Percentiles rank a stretch among this genome's conserved stretches.
Conservation (phyloP, 2,113 vertebrate genomes). For the Crocuta crocuta region DNA sequence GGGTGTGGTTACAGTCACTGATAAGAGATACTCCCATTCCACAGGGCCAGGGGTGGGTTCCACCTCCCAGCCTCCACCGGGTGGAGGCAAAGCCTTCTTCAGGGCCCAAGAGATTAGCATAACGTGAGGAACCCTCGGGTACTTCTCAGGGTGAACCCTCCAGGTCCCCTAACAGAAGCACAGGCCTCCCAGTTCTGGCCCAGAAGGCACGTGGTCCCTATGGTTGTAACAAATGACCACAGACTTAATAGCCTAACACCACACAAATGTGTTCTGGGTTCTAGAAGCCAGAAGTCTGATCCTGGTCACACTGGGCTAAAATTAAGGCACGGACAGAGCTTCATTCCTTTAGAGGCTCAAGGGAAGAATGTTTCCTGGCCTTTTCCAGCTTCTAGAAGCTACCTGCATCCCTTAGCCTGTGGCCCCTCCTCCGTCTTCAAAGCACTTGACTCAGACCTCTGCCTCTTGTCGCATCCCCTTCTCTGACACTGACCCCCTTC, state of each 20-base stretch:
- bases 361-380: not conserved
- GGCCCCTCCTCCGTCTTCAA: not conserved
- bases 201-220: not conserved
- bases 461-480: not conserved
- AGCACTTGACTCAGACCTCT: not conserved
- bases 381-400: too few relatives aligned
- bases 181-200: not conserved
- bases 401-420: not conserved
- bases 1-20: not conserved
- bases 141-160: too few relatives aligned
- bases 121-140: rapidly evolving
- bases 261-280: too few relatives aligned
- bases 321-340: not conserved
- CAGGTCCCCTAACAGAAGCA: rapidly evolving
- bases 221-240: not conserved
- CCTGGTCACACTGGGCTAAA: not conserved
- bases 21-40: not conserved
- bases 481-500: not conserved
- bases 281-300: not conserved
- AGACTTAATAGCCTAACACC: not conserved
- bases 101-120: not conserved
- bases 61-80: not conserved
- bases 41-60: not conserved
- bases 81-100: not conserved
- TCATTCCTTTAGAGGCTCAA: not conserved